Evolutionary conservation across 2,797 vertebrate species (phyloP).

Genomic region (Distichodus sexfasciatus): DNA sequence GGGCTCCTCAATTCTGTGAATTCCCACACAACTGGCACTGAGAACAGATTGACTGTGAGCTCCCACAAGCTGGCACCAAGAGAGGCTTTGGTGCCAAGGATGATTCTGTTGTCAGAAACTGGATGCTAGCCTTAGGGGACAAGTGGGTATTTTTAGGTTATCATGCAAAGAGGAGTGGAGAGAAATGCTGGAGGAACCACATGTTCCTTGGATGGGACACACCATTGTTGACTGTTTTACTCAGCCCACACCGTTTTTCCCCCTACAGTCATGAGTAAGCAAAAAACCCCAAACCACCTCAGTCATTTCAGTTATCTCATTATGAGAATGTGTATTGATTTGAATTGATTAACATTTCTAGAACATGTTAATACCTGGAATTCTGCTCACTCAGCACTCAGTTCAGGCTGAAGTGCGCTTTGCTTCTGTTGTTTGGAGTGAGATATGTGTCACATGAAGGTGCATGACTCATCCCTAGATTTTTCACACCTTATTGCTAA

Average conservation of each 20-base stretch:
- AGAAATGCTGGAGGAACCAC: neutral
- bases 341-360: conserved; percentile 12
- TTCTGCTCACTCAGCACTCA: neutral
- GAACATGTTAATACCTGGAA: neutral
- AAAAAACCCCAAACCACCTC: neutral
- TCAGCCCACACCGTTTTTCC: neutral
- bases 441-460: neutral
- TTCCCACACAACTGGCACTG: conserved; percentile 19
- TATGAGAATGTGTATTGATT: neutral
- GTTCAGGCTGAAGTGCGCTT: neutral
- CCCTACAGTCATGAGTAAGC: neutral
- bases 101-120: conserved; percentile 6
- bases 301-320: neutral
- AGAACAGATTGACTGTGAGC: conserved; percentile 19
- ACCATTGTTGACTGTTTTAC: neutral
- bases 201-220: neutral
- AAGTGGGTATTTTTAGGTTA: conserved; percentile 20
- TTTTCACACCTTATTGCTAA: neutral
- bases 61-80: conserved; percentile 16
- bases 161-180: neutral
- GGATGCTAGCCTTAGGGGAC: conserved; percentile 16
- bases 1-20: neutral
- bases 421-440: neutral
- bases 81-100: conserved; percentile 8
- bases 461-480: neutral